phyloP scores from a whole-genome alignment of 1,140 invertebrate species.

The Heliconius melpomene region DNA sequence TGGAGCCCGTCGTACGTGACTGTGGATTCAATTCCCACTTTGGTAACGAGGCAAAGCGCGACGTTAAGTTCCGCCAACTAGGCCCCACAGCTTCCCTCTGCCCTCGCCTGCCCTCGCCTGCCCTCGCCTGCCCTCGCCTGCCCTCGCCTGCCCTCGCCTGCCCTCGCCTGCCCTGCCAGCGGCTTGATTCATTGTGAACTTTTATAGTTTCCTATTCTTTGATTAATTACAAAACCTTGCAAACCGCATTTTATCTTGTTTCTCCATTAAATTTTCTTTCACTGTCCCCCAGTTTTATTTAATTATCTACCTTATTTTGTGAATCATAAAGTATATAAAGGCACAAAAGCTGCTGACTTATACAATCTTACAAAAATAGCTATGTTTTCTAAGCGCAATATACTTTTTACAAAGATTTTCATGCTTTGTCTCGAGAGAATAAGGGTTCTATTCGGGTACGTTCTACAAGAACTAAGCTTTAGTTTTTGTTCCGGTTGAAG shows the following conservation, averaged over 20 bases:
- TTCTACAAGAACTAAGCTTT: neutral
- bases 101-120: too few relatives aligned
- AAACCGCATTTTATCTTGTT: neutral
- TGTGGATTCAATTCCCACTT: too few relatives aligned
- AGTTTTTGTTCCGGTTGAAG: too few relatives aligned
- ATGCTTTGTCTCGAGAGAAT: neutral
- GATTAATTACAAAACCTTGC: neutral
- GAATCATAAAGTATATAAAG: neutral
- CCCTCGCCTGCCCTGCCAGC: too few relatives aligned
- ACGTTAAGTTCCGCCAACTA: too few relatives aligned
- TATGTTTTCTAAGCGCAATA: neutral
- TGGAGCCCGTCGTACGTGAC: too few relatives aligned
- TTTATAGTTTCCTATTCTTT: neutral
- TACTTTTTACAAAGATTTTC: neutral
- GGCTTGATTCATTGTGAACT: too few relatives aligned
- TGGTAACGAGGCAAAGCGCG: too few relatives aligned
- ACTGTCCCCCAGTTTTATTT: neutral
- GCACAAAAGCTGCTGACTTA: neutral
- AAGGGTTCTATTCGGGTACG: neutral
- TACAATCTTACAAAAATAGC: neutral
- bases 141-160: too few relatives aligned
- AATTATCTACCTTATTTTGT: neutral
- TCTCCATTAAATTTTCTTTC: neutral
- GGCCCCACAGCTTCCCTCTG: too few relatives aligned
- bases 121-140: too few relatives aligned